Conservation (phyloP, 1,140 invertebrate genomes). For the Temnothorax curvispinosus region DNA sequence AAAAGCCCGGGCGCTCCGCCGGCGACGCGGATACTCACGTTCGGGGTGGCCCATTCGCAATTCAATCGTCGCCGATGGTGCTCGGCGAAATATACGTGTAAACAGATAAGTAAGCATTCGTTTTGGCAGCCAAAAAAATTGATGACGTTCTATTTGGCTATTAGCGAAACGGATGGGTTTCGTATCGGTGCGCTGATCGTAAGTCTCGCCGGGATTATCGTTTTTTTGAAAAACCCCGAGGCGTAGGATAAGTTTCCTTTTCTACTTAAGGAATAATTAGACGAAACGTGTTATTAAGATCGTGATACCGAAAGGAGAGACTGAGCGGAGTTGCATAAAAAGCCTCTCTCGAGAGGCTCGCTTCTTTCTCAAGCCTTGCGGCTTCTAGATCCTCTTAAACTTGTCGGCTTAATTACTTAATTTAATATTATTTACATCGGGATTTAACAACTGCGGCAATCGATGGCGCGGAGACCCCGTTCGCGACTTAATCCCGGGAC, state of each 20-base stretch:
- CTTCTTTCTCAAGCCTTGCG: not conserved
- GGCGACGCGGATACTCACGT: conserved; percentile 69
- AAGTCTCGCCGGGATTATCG: not conserved
- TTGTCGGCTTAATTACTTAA: not conserved
- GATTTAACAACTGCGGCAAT: not conserved
- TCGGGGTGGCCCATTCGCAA: conserved; percentile 71
- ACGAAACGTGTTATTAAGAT: not conserved
- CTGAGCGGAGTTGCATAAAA: not conserved
- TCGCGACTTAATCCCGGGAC: not conserved
- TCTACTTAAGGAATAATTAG: not conserved
- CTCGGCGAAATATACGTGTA: conserved; percentile 63
- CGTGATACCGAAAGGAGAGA: not conserved
- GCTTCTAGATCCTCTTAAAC: not conserved
- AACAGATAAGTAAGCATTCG: conserved; percentile 53
- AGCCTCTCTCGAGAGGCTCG: not conserved
- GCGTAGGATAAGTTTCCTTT: not conserved
- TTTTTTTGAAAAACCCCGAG: not conserved
- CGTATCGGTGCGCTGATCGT: not conserved
- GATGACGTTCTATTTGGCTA: conserved; percentile 11
- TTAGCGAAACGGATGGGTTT: not conserved
- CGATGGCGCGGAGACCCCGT: not conserved
- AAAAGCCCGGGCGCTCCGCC: conserved; percentile 66
- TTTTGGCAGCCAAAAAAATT: not conserved
- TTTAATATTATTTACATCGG: not conserved
- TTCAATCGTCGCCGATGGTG: conserved; percentile 66